Evolutionary conservation across 2,797 vertebrate species (phyloP), one percentile per base, ranked within the genome.

Genomic region (Diceros bicornis): DNA sequence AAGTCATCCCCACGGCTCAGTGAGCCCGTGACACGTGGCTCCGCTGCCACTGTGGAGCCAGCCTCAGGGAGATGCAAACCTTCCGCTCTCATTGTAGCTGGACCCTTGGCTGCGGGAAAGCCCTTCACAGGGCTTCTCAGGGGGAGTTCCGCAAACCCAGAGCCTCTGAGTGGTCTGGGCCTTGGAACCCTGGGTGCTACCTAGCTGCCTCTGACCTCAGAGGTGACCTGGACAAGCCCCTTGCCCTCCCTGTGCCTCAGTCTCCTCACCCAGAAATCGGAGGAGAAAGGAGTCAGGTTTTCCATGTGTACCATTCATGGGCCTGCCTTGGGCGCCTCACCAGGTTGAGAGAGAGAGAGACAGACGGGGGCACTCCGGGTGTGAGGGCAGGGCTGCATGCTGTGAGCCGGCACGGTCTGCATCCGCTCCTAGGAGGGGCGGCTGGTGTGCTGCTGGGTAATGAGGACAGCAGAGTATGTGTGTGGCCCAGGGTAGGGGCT

Each of bases 321-420:
- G 61, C 12, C 82, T n/a, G 34, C 59, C 61, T 25, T 17, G 41
- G 62, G 55, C 1, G 1, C 32, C 27, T 64, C 44, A 57, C 4
- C 74, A 23, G 37, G 59, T 44, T 10, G 32, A 37, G 3, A 85
- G n/a, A 1, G 2, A 83, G 79, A 44, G 66, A 55, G 64, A 81
- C 47, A 25, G 52, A 44, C 1, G 7, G 4, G 32, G 25, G 25
- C 29, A 32, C 25, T 29, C 50, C 41, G 47, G 72, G 47, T 18
- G 11, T 13, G 72, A 11, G 6, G 88, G 57, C 61, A 74, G 34
- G 75, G 77, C 37, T 25, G 59, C 4, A 9, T 1, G 16, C 25
- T 37, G 29, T 4, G 16, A 32, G 68, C 41, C 14, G 14, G 34
- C 1, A 0, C 0, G 0, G 50, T 34, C 32, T 14, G 71, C 57